Base-by-base conservation (phyloP, 1,140 invertebrate genomes). In the Carcinoscorpius rotundicauda region DNA sequence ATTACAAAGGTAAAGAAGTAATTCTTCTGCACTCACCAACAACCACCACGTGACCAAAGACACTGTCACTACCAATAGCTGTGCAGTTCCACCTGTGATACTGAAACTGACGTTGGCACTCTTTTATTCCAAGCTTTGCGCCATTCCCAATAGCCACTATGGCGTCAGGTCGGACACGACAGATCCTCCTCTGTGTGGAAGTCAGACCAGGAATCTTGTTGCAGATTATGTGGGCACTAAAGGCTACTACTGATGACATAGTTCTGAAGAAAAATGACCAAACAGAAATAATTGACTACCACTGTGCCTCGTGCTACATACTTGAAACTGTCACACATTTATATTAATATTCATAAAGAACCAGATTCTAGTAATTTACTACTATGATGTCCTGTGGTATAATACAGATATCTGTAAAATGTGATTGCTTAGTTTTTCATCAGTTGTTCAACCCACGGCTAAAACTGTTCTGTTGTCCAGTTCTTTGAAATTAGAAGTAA, bases 31-130 rank as follows among this genome's bases (percentile, higher is more conserved):
- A 83, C 71, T 91, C 84, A 66, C 78, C 72, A 4, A 82, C 75
- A 0, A 68, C 67, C 6, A 77, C 71, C 9, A 77, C 86, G 68
- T 86, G 85, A 48, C 88, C 67, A 9, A 66, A 69, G n/a, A 66
- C 67, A 3, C 58, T 52, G 11, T 52, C 63, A 58, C 63, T 66
- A 0, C 67, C 68, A 8, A 69, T 64, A 69, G 80, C 78, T 4
- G 89, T 90, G 74, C 91, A 94, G 78, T 93, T 93, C 91, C 91
- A 93, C 71, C 89, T 82, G 74, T 91, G 85, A 81, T 87, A 86
- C 70, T 85, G 81, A 78, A 94, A 89, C 77, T 93, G 90, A 74
- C 86, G 84, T 75, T 90, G 88, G 74, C 91, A 93, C 75, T 93
- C 91, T 66, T 82, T 81, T 66, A 91, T 76, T n/a, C 76, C 78